Conservation (phyloP, 2,888 invertebrate species). For the Ormyrus thymus region DNA sequence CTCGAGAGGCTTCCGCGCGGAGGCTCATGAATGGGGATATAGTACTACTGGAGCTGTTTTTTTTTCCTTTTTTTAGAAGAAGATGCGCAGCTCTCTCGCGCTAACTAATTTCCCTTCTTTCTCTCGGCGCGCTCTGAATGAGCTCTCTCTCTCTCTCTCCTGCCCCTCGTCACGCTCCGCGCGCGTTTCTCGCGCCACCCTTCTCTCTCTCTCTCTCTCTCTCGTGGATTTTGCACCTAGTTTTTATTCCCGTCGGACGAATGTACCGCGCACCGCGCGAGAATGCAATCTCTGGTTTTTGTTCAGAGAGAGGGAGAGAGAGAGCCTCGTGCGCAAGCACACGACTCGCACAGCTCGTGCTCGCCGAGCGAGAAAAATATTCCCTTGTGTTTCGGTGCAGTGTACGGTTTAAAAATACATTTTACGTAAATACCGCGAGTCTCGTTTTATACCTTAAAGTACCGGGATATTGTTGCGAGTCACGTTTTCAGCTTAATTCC, state of each 20-base stretch:
- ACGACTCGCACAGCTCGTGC: neutral
- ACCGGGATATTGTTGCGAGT: too few relatives aligned
- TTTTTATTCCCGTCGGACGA: conserved; percentile 5
- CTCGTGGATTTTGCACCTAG: neutral
- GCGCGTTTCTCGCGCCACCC: conserved; percentile 18
- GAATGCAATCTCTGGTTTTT: too few relatives aligned
- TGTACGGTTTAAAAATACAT: too few relatives aligned
- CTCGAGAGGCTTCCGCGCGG: conserved; percentile 7
- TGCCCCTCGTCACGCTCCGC: conserved; percentile 22
- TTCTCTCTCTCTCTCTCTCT: neutral
- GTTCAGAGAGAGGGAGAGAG: too few relatives aligned
- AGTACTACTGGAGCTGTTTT: neutral
- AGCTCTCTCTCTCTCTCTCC: conserved; percentile 2
- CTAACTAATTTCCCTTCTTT: conserved; percentile 39
- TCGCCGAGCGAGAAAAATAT: neutral
- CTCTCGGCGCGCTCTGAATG: conserved; percentile 18
- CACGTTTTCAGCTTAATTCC: too few relatives aligned
- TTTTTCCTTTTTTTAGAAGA: conserved; percentile 28
- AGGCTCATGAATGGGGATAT: conserved; percentile 31
- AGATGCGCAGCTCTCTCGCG: conserved; percentile 11
- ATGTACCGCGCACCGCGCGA: too few relatives aligned
- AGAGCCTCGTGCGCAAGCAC: too few relatives aligned
- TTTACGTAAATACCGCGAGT: too few relatives aligned
- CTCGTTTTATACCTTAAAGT: too few relatives aligned
- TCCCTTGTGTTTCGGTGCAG: too few relatives aligned